Evolutionary conservation across 1,140 invertebrate species (phyloP), one percentile per base, ranked within the genome.

Genomic region (Halictus rubicundus): DNA sequence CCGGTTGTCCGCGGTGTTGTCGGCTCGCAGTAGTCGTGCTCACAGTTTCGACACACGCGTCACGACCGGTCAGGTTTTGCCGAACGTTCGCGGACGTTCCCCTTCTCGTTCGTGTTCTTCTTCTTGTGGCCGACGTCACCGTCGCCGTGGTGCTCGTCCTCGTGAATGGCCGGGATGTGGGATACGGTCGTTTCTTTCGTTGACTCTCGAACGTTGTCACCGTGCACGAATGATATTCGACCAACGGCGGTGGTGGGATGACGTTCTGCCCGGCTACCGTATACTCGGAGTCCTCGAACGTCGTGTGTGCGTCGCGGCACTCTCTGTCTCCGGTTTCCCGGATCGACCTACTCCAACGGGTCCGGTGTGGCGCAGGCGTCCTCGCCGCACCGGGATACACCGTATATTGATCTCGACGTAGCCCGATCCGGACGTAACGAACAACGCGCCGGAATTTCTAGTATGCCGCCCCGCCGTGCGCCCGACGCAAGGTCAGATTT

Each of bases 391-490:
- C 52, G 52, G 68, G 72, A 65, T 66, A 79, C 78, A 78, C 60
- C 84, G 83, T 68, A 80, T 89, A 89, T 89, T 89, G 88, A 89
- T 89, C 86, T 80, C 61, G 63, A 89, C 90, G 90, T 88, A 89
- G 83, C 70, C 91, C 90, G 92, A 86, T 86, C 80, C 65, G 68
- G 71, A 85, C 70, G 39, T 79, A 73, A 78, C 60, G 68, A 52
- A 60, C 76, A 72, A 84, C 68, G 69, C 32, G 49, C 49, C 49
- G 68, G 78, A 52, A 71, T 74, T 65, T 77, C 73, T 77, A 61
- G 27, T 25, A 60, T 52, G 69, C 49, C 19, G 65, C 23, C 32
- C 32, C 21, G 25, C 19, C 42, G 37, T 46, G n/a, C 32, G 63
- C 72, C 59, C 59, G 66, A 69, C 73, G 65, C 88, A 89, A 89